Percentiles rank a stretch among this genome's conserved stretches.
phyloP scores from a whole-genome alignment of 2,113 vertebrate species.

The Corydoras sp. region DNA sequence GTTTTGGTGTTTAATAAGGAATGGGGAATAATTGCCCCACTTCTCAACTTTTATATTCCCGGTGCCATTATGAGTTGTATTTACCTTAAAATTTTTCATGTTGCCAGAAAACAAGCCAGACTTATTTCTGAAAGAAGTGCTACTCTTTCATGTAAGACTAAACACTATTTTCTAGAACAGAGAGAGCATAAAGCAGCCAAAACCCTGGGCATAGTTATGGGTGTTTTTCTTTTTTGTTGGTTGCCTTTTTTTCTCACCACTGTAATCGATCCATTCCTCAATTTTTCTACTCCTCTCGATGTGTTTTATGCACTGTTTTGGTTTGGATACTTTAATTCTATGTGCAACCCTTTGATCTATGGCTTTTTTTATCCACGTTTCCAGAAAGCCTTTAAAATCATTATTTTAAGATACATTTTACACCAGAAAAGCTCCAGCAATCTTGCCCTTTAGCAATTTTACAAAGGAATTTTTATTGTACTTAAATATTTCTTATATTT shows the following conservation, averaged over 20 bases:
- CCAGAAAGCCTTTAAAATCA: slow-evolving; percentile 36
- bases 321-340: slow-evolving; percentile 42
- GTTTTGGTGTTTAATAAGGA: slow-evolving; percentile 41
- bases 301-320: slow-evolving; percentile 43
- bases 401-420: slow-evolving; percentile 21
- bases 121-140: slow-evolving; percentile 27
- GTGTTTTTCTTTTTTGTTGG: slow-evolving; percentile 38
- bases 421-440: background rate
- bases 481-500: background rate
- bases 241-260: slow-evolving; percentile 35
- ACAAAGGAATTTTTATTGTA: background rate
- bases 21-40: slow-evolving; percentile 35
- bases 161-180: slow-evolving; percentile 11
- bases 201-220: slow-evolving; percentile 41
- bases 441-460: slow-evolving; percentile 10
- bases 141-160: background rate
- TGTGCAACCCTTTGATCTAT: slow-evolving; percentile 39
- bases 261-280: slow-evolving; percentile 32
- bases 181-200: slow-evolving; percentile 26
- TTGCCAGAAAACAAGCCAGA: slow-evolving; percentile 33
- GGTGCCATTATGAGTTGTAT: slow-evolving; percentile 31
- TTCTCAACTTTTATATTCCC: slow-evolving; percentile 38
- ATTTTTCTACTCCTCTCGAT: slow-evolving; percentile 24
- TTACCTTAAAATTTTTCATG: slow-evolving; percentile 41
- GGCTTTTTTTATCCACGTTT: slow-evolving; percentile 38